Base-by-base conservation (phyloP, 37 sponge, comb jelly and placozoan species). In the Cladorhizidae sp. region DNA sequence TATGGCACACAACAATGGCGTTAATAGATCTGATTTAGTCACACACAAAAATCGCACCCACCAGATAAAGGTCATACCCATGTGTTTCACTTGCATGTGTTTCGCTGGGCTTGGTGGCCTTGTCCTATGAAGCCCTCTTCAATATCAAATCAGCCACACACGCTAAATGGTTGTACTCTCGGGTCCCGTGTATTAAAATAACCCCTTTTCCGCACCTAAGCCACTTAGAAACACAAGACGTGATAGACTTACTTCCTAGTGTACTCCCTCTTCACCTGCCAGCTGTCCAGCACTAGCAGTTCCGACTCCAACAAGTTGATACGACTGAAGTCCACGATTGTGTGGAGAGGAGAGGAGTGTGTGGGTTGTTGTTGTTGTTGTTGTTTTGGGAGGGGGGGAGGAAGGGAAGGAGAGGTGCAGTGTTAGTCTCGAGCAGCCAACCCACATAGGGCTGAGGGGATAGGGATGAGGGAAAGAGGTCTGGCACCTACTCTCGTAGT, bases 201-300 rank as follows among this genome's bases (percentile, higher is more conserved):
- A n/a, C n/a, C n/a, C n/a, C n/a, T n/a, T n/a, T n/a, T n/a, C n/a
- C n/a, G n/a, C n/a, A n/a, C n/a, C n/a, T n/a, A n/a, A n/a, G n/a
- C n/a, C n/a, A n/a, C n/a, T n/a, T n/a, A n/a, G n/a, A n/a, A n/a
- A n/a, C n/a, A n/a, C n/a, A n/a, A n/a, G n/a, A n/a, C n/a, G n/a
- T n/a, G n/a, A n/a, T 45, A 12, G 49, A 71, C 86, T 62, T 31
- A 82, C 89, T 89, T 83, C 38, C 62, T 65, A 14, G 59, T 64
- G 26, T 76, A 80, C 18, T 92, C 88, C 49, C 83, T 83, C 74
- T 79, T 83, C n/a, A 84, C 88, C 61, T 83, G 76, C 87, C 88
- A 83, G 58, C 76, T 86, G 42, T 75, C 84, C 51, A 92, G 72
- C 0, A 84, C 81, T 11, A 31, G 22, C 40, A 87, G 67, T 54